These are phyloP conservation scores for Apamea monoglypha DNA, from an alignment of 2,888 invertebrate genomes.

Conservation along the genomic window DNA sequence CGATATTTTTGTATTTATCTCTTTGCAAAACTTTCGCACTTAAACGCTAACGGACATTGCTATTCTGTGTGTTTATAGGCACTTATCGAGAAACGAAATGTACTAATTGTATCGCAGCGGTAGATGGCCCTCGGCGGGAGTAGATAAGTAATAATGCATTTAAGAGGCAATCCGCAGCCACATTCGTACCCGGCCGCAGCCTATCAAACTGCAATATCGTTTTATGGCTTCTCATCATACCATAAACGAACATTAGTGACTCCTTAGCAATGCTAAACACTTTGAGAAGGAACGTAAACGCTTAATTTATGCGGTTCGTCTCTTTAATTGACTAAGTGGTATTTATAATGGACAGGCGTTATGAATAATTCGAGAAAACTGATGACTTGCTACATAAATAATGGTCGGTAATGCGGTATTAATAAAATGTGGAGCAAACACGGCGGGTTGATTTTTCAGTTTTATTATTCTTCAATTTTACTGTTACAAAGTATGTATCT, in stretches of 20 bases:
- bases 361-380: slow-evolving; percentile 54
- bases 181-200: slow-evolving; percentile 72
- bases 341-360: slow-evolving; percentile 50
- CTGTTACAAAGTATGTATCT: background rate
- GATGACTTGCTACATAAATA: slow-evolving; percentile 56
- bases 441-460: background rate
- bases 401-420: slow-evolving; percentile 24
- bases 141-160: slow-evolving; percentile 80
- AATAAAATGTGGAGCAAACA: slow-evolving; percentile 14
- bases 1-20: slow-evolving; percentile 47
- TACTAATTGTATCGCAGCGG: slow-evolving; percentile 71
- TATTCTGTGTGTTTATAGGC: slow-evolving; percentile 51
- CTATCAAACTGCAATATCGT: slow-evolving; percentile 83
- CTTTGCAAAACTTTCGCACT: slow-evolving; percentile 27
- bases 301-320: slow-evolving; percentile 65
- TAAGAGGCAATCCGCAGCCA: slow-evolving; percentile 76
- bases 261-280: slow-evolving; percentile 62
- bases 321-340: slow-evolving; percentile 62
- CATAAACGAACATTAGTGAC: slow-evolving; percentile 68
- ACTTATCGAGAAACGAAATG: slow-evolving; percentile 71
- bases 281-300: slow-evolving; percentile 54
- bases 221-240: slow-evolving; percentile 80
- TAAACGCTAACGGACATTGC: slow-evolving; percentile 48
- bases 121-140: slow-evolving; percentile 61
- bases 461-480: background rate